These are phyloP conservation scores for Tachuris rubrigastra DNA, from an alignment of 2,113 vertebrate species.

Conservation along the genomic window DNA sequence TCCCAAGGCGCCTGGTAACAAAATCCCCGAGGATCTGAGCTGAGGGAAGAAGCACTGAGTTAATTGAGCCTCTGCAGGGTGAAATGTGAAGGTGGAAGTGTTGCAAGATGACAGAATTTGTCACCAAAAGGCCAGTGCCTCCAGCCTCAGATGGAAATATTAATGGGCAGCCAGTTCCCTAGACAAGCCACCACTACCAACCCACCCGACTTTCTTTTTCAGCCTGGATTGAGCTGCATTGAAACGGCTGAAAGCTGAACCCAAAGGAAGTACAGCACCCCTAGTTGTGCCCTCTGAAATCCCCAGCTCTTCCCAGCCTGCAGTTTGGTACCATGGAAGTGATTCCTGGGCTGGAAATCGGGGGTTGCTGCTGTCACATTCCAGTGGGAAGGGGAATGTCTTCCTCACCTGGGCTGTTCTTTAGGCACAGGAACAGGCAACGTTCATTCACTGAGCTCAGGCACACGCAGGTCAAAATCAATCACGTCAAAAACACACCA, in stretches of 20 bases:
- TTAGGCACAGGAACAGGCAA: conserved; percentile 51
- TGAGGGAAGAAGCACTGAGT: not conserved
- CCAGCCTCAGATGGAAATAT: not conserved
- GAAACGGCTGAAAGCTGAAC: not conserved
- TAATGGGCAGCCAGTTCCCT: not conserved
- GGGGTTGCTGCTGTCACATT: not conserved
- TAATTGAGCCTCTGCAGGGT: not conserved
- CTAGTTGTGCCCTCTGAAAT: not conserved
- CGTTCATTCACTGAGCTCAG: conserved; percentile 68
- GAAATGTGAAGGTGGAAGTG: not conserved
- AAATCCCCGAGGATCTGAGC: not conserved
- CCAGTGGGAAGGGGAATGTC: conserved; percentile 34
- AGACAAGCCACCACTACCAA: not conserved
- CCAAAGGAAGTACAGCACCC: not conserved
- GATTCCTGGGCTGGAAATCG: not conserved
- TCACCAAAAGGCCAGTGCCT: not conserved
- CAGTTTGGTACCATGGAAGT: not conserved
- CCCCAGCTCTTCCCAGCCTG: not conserved
- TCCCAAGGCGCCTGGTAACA: not conserved
- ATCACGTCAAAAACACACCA: conserved; percentile 77
- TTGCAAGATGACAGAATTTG: not conserved
- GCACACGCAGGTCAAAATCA: conserved; percentile 72
- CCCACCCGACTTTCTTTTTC: not conserved
- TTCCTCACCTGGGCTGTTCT: conserved; percentile 20
- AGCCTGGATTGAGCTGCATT: not conserved